phyloP scores from a whole-genome alignment of 2,888 invertebrate genomes.

The Lobophora halterata region DNA sequence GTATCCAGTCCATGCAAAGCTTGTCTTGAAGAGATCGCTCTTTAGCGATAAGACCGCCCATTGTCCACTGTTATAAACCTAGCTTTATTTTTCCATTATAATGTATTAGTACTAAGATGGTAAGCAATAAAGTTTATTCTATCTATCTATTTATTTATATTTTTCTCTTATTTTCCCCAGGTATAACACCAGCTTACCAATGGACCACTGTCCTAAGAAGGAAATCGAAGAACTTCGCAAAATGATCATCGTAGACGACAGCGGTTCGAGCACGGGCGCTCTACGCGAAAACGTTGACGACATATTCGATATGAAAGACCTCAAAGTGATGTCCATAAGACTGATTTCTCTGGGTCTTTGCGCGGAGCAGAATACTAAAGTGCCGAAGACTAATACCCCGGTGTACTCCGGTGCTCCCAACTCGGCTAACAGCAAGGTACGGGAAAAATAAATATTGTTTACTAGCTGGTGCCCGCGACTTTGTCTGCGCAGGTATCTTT shows the following conservation, averaged over 20 bases:
- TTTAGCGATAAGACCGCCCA: too few relatives aligned
- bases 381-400: conserved; percentile 46
- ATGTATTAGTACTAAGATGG: too few relatives aligned
- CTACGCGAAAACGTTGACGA: conserved; percentile 81
- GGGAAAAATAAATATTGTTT: too few relatives aligned
- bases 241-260: conserved; percentile 85
- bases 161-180: conserved; percentile 38
- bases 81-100: too few relatives aligned
- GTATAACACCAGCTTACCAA: conserved; percentile 89
- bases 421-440: conserved; percentile 51
- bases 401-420: conserved; percentile 47
- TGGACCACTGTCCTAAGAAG: conserved; percentile 87
- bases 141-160: conserved; percentile 1
- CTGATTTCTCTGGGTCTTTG: conserved; percentile 83
- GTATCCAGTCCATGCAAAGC: too few relatives aligned
- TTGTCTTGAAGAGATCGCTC: too few relatives aligned
- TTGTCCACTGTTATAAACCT: too few relatives aligned
- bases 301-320: conserved; percentile 84
- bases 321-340: conserved; percentile 84
- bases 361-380: conserved; percentile 68
- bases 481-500: too few relatives aligned
- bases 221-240: conserved; percentile 87
- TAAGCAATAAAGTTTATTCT: too few relatives aligned
- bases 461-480: too few relatives aligned
- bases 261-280: conserved; percentile 52